These are phyloP conservation scores for Eremobia ochroleuca DNA, from an alignment of 2,888 invertebrate species.

Conservation along the genomic window DNA sequence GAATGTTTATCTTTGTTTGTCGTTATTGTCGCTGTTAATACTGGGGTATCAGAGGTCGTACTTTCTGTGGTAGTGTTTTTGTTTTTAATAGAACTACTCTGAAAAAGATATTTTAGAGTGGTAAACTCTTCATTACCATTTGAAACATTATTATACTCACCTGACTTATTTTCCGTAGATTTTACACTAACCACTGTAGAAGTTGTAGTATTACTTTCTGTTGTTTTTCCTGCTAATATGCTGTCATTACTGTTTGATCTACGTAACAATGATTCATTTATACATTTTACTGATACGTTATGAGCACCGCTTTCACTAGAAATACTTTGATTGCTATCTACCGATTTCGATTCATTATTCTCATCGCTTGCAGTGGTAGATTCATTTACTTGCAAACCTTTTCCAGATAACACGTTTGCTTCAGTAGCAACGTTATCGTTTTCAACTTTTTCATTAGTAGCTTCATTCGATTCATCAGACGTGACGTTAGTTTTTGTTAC, in stretches of 20 bases:
- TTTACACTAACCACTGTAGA: background rate
- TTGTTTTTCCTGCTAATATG: background rate
- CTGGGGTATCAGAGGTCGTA: background rate
- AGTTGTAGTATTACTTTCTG: background rate
- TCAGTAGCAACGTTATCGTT: background rate
- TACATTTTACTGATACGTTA: slow-evolving; percentile 60
- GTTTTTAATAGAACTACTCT: background rate
- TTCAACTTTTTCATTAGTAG: background rate
- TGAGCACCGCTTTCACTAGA: slow-evolving; percentile 26
- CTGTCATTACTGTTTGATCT: slow-evolving; percentile 3
- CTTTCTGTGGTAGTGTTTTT: background rate
- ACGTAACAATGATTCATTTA: slow-evolving; percentile 17
- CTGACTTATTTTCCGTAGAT: background rate
- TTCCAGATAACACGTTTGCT: background rate
- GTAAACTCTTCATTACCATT: slow-evolving; percentile 2
- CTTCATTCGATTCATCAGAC: background rate
- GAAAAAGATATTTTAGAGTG: background rate
- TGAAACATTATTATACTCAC: background rate
- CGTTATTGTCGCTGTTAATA: background rate
- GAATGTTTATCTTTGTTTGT: background rate
- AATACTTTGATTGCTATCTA: slow-evolving; percentile 7
- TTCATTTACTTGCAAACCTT: slow-evolving; percentile 4
- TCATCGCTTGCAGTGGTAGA: background rate
- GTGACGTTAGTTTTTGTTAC: background rate
- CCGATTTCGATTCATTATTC: background rate